Base-by-base conservation (phyloP, 35 echinoderm and acorn worm genomes). In the Diadema setosum region DNA sequence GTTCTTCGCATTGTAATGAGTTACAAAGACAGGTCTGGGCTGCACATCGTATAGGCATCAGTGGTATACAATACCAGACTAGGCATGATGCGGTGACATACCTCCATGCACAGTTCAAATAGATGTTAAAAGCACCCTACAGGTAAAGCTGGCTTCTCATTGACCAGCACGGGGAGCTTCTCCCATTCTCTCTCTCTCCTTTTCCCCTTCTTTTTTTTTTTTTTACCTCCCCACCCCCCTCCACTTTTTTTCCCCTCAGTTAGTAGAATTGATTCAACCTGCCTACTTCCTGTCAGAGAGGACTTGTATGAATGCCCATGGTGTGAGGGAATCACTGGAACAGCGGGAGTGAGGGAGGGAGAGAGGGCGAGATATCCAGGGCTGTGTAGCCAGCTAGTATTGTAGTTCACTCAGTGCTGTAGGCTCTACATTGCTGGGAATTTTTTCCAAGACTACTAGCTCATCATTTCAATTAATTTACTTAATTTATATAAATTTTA, bases 61-160 rank as follows among this genome's bases (percentile, higher is more conserved):
- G n/a, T n/a, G n/a, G n/a, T n/a, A n/a, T n/a, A n/a, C n/a, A n/a
- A n/a, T n/a, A n/a, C n/a, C n/a, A n/a, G 63, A 5, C 37, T 32
- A 67, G 63, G 73, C 36, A 9, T 52, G 9, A n/a, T 78, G 40
- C 25, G 33, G 27, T 44, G 29, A 36, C 73, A 78, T 78, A 78
- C 73, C 39, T 78, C 44, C 37, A 78, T 41, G 44, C 73, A 78
- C 37, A 42, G 30, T 78, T 78, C 73, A 78, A 78, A 78, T 78
- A 78, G 40, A 78, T 35, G 30, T 44, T 44, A 24, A 44, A 44
- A 42, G 36, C 63, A 67, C 27, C 63, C 49, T 3, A 12, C 7
- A 60, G n/a, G n/a, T n/a, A n/a, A n/a, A n/a, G n/a, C n/a, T 60
- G 21, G 16, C 16, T 60, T 60, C 57, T n/a, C 57, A 33, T 34